Conservation (phyloP, 2,113 vertebrate genomes). For the Chitala chitala region DNA sequence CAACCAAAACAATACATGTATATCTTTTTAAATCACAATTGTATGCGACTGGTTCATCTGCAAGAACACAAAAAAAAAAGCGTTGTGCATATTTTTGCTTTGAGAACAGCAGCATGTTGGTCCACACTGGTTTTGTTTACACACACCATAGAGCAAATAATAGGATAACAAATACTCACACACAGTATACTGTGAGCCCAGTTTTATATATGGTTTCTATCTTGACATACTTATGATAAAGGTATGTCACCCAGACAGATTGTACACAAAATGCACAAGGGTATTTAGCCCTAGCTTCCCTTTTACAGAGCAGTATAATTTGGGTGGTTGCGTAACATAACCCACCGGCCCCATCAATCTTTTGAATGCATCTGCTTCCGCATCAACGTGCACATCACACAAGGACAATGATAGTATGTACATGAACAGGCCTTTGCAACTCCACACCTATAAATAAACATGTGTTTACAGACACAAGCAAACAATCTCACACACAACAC, state of each 20-base stretch:
- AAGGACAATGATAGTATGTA: too few relatives aligned
- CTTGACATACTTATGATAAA: background rate
- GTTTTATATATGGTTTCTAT: conserved; percentile 7
- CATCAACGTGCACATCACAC: too few relatives aligned
- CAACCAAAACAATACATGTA: too few relatives aligned
- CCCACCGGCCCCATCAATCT: too few relatives aligned
- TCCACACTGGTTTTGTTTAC: background rate
- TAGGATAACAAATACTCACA: background rate
- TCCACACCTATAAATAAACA: too few relatives aligned
- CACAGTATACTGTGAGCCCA: background rate
- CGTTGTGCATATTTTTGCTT: too few relatives aligned
- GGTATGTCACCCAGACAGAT: background rate
- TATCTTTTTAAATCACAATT: too few relatives aligned
- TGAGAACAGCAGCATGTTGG: background rate
- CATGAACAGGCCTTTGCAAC: too few relatives aligned
- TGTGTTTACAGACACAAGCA: background rate
- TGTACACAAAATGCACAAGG: background rate
- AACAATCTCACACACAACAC: background rate
- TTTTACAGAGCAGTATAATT: background rate
- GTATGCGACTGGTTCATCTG: too few relatives aligned
- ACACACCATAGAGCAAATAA: background rate
- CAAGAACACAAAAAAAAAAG: too few relatives aligned
- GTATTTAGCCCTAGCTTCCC: background rate
- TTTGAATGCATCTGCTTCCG: too few relatives aligned
- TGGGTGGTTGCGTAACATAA: background rate